Evolutionary conservation across 2,888 invertebrate genomes (phyloP), one percentile per base, ranked within the genome.

Genomic region (Drosophila birchii): DNA sequence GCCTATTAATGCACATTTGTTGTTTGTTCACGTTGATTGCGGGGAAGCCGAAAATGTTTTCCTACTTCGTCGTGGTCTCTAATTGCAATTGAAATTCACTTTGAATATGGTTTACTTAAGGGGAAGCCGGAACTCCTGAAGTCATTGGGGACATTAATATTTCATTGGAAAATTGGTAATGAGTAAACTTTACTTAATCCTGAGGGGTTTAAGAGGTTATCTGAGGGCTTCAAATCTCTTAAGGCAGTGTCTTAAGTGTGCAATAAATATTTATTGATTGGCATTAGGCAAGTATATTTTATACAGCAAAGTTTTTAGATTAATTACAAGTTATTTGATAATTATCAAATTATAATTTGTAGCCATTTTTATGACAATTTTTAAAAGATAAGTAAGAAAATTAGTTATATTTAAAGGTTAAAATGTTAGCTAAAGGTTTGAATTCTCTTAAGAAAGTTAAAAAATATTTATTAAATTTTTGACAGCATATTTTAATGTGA

Each of bases 61-160:
- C 32, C 14, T 20, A 6, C 20, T n/a, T 56, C 29, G 38, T 20
- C 29, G 38, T 23, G 1, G 26, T 29, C n/a, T n/a, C 29, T 77
- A 77, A 85, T 61, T 81, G 60, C 55, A 79, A 85, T 85, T 76
- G 66, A 34, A 55, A 59, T 71, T 78, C 83, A 82, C 78, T 85
- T 71, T 54, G 32, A 67, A 43, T 45, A 38, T 34, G 56, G 41
- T 12, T 74, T 78, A 68, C 47, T 12, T 32, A 26, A 9, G 44
- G 43, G 4, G 16, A 34, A 12, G 11, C 44, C 18, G 53, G 55
- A 54, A n/a, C 44, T 32, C 56, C 51, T 38, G 34, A 62, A 57
- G 72, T 68, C 64, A 72, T 67, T 63, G 20, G 32, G 4, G 5
- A 32, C 12, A 20, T 43, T 9, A 51, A 49, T 64, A 36, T 43